Evolutionary conservation across 2,888 invertebrate genomes (phyloP).

Genomic region (Physocephala rufipes): DNA sequence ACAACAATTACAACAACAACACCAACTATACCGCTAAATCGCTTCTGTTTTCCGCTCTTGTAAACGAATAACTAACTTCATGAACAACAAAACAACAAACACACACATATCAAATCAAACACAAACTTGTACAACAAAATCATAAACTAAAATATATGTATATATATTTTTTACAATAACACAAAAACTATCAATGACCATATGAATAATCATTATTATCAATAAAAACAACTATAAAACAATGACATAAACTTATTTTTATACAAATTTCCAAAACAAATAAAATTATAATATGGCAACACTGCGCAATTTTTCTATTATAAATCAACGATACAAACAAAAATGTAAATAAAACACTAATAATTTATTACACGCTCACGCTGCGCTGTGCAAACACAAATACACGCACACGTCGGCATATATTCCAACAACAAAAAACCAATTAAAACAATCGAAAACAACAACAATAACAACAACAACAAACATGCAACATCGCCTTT

Average conservation of each 20-base stretch:
- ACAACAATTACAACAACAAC: conserved; percentile 22
- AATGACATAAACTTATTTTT: not conserved
- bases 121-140: not conserved
- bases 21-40: not conserved
- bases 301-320: not conserved
- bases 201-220: not conserved
- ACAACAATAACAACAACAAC: conserved; percentile 37
- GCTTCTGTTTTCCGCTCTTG: conserved; percentile 4
- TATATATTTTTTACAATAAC: not conserved
- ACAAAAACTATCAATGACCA: not conserved
- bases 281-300: conserved; percentile 34
- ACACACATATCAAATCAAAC: conserved; percentile 1
- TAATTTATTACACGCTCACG: conserved; percentile 7
- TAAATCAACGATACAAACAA: not conserved
- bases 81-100: not conserved
- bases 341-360: not conserved
- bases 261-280: conserved; percentile 9
- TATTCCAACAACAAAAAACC: not conserved
- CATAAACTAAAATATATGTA: not conserved
- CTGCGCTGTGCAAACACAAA: not conserved
- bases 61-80: conserved; percentile 2
- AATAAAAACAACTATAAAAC: not conserved
- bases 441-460: too few relatives aligned
- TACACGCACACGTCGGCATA: conserved; percentile 32
- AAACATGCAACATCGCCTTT: too few relatives aligned